phyloP scores from a whole-genome alignment of 2,888 invertebrate genomes.

The Folsomia candida region DNA sequence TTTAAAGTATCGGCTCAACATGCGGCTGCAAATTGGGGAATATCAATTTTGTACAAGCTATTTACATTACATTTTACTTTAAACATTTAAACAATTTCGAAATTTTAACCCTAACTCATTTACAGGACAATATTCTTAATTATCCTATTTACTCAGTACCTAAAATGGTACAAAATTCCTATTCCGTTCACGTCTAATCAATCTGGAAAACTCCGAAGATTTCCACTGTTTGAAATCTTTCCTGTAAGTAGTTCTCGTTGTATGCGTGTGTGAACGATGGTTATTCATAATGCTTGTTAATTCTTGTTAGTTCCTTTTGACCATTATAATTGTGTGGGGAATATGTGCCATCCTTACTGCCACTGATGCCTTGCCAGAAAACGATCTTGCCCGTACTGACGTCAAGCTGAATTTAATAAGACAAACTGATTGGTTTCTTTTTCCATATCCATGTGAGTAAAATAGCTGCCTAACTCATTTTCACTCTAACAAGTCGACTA shows the following conservation, averaged over 20 bases:
- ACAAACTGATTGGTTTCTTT: constrained; percentile 73
- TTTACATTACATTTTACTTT: constrained; percentile 9
- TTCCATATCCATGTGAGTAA: constrained; percentile 73
- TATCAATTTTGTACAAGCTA: constrained; percentile 69
- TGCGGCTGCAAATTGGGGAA: constrained; percentile 81
- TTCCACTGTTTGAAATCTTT: constrained; percentile 40
- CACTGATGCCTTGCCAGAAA: constrained; percentile 62
- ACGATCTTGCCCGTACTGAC: constrained; percentile 72
- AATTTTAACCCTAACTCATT: too few relatives aligned
- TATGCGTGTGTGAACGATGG: not conserved
- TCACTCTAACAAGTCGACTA: not conserved
- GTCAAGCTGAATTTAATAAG: constrained; percentile 66
- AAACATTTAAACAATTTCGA: too few relatives aligned
- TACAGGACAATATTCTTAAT: constrained; percentile 70
- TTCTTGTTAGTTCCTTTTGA: constrained; percentile 64
- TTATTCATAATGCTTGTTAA: not conserved
- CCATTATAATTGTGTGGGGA: constrained; percentile 74
- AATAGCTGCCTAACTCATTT: too few relatives aligned
- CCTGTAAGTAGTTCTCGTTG: constrained; percentile 31
- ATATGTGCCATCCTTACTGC: constrained; percentile 68
- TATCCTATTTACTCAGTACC: constrained; percentile 75
- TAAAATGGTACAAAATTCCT: constrained; percentile 66
- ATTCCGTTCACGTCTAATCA: constrained; percentile 53
- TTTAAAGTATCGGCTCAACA: constrained; percentile 77
- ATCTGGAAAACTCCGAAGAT: constrained; percentile 21